Evolutionary conservation across 2,797 vertebrate genomes (phyloP).

Genomic region (Anabas testudineus): DNA sequence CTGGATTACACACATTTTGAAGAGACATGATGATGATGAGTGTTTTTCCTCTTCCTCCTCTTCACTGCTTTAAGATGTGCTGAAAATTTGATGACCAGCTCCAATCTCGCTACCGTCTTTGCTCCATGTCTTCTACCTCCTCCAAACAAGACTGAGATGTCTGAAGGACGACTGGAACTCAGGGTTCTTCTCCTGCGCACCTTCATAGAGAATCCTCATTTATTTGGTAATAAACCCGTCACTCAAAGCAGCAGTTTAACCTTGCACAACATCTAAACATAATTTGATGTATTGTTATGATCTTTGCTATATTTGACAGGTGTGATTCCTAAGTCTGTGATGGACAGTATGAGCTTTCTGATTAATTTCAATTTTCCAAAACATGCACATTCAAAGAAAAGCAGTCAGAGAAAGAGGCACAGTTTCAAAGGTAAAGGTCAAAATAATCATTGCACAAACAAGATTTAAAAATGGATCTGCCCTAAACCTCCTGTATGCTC

Average conservation of each 20-base stretch:
- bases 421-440: slow-evolving; percentile 63
- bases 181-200: slow-evolving; percentile 85
- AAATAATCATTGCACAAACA: not conserved
- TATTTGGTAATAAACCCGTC: slow-evolving; percentile 83
- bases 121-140: slow-evolving; percentile 90
- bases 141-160: slow-evolving; percentile 85
- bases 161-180: slow-evolving; percentile 85
- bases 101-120: slow-evolving; percentile 92
- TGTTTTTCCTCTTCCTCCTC: not conserved
- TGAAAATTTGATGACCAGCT: slow-evolving; percentile 92
- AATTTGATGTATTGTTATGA: not conserved
- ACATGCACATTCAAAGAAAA: slow-evolving; percentile 25
- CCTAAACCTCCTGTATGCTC: not conserved
- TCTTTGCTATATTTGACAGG: slow-evolving; percentile 44
- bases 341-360: slow-evolving; percentile 69
- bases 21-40: too few species aligned
- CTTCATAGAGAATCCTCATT: slow-evolving; percentile 86
- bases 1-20: too few species aligned
- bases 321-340: slow-evolving; percentile 71
- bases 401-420: slow-evolving; percentile 45
- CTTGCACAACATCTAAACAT: not conserved
- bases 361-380: slow-evolving; percentile 35
- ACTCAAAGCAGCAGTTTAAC: too few species aligned
- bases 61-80: slow-evolving; percentile 77
- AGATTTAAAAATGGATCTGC: not conserved